These are phyloP conservation scores for Lymantria dispar DNA, from an alignment of 2,888 invertebrate genomes.

Conservation along the genomic window DNA sequence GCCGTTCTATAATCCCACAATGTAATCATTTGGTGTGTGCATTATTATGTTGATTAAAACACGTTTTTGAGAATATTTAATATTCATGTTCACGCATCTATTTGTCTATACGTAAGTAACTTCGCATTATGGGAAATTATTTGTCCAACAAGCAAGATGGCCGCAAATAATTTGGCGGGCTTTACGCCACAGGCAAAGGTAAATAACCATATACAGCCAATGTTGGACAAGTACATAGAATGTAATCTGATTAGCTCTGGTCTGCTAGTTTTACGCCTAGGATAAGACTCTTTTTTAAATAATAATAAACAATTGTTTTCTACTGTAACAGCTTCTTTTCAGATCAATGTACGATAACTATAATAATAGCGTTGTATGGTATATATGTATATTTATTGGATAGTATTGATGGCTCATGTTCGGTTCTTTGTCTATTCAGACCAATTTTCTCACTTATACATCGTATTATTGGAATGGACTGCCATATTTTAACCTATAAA, in stretches of 20 bases:
- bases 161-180: constrained; percentile 27
- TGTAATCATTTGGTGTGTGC: constrained; percentile 26
- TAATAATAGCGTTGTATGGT: constrained; percentile 50
- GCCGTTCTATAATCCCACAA: constrained; percentile 34
- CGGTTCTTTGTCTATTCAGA: constrained; percentile 66
- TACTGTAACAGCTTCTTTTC: constrained; percentile 76
- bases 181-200: constrained; percentile 12
- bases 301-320: constrained; percentile 64
- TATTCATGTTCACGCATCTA: constrained; percentile 46
- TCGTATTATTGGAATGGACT: constrained; percentile 70
- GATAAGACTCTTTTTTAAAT: constrained; percentile 60
- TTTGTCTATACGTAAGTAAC: constrained; percentile 59
- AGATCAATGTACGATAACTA: constrained; percentile 63
- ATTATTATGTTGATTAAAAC: constrained; percentile 34
- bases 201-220: constrained; percentile 15
- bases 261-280: constrained; percentile 72
- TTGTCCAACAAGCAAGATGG: constrained; percentile 49
- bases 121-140: constrained; percentile 43
- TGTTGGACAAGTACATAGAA: constrained; percentile 50
- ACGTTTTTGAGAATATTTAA: constrained; percentile 27
- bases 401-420: constrained; percentile 58
- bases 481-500: constrained; percentile 71
- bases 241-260: constrained; percentile 57
- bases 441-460: constrained; percentile 78
- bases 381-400: constrained; percentile 59